These are phyloP conservation scores for Caprella mutica DNA, from an alignment of 2,888 invertebrate species.

Conservation along the genomic window DNA sequence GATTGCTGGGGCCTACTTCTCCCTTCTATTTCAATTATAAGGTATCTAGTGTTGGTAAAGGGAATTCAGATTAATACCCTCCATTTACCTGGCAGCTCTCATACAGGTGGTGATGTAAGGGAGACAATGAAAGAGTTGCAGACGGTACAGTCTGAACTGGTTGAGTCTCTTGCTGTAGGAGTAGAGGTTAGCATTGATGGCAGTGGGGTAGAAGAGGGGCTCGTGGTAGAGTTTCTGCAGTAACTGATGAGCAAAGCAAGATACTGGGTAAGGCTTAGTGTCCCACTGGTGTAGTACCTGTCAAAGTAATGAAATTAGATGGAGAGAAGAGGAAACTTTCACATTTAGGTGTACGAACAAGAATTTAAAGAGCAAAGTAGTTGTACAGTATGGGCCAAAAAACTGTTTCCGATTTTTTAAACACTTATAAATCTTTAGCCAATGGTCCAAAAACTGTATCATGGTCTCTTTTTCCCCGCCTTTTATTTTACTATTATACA, in stretches of 20 bases:
- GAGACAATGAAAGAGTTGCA: slow-evolving; percentile 56
- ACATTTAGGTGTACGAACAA: no score
- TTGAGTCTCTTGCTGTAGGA: slow-evolving; percentile 48
- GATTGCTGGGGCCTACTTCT: neutral
- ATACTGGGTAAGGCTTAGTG: slow-evolving; percentile 53
- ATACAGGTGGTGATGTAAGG: slow-evolving; percentile 60
- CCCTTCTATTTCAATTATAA: neutral
- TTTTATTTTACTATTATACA: no score
- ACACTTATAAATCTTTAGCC: no score
- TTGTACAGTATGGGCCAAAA: no score
- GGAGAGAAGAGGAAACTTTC: no score
- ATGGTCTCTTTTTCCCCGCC: no score
- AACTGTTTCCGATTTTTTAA: no score
- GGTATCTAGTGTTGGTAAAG: neutral
- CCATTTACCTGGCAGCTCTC: slow-evolving; percentile 50
- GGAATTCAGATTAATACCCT: no score
- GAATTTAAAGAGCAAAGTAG: no score
- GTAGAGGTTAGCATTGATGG: slow-evolving; percentile 57
- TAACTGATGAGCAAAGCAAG: slow-evolving; percentile 63
- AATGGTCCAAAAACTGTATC: no score
- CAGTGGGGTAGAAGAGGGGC: slow-evolving; percentile 62
- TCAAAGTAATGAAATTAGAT: no score
- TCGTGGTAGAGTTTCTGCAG: slow-evolving; percentile 63
- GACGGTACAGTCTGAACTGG: slow-evolving; percentile 50
- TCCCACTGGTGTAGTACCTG: slow-evolving; percentile 34